phyloP scores from a whole-genome alignment of 2,888 invertebrate species.

The Diadegma fenestrale region DNA sequence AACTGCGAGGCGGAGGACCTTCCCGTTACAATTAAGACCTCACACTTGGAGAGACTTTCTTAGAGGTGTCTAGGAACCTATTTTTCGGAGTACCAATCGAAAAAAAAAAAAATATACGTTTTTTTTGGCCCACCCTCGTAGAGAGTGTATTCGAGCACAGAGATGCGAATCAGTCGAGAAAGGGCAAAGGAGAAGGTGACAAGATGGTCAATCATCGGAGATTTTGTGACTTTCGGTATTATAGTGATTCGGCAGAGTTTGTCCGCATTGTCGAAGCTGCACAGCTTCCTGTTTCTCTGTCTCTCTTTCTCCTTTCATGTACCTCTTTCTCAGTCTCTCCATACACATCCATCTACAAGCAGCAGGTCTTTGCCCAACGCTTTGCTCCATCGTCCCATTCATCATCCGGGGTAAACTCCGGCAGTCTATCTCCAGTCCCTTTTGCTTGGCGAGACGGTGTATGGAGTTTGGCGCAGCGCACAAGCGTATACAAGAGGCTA shows the following conservation, averaged over 20 bases:
- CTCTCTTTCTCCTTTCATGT: neutral
- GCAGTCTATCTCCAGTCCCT: constrained; percentile 17
- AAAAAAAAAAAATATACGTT: too few species aligned
- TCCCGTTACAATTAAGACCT: too few species aligned
- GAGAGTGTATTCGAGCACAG: neutral
- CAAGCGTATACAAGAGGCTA: constrained; percentile 58
- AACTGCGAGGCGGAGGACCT: too few species aligned
- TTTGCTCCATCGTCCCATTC: constrained; percentile 55
- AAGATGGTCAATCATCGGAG: constrained; percentile 10
- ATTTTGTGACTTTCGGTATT: constrained; percentile 3
- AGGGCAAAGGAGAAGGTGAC: neutral
- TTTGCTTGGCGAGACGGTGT: constrained; percentile 12
- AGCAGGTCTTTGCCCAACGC: constrained; percentile 41
- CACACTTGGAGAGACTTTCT: too few species aligned
- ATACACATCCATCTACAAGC: constrained; percentile 6
- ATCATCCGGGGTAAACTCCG: constrained; percentile 47
- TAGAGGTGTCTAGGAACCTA: too few species aligned
- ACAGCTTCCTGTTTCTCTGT: neutral
- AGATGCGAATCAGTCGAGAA: constrained; percentile 1
- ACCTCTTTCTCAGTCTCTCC: neutral
- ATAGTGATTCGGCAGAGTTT: constrained; percentile 36
- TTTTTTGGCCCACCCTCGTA: too few species aligned
- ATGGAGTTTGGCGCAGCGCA: constrained; percentile 50
- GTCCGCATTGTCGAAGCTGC: constrained; percentile 36
- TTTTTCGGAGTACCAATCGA: too few species aligned